phyloP scores from a whole-genome alignment of 2,888 invertebrate genomes.

The Thera obeliscata region DNA sequence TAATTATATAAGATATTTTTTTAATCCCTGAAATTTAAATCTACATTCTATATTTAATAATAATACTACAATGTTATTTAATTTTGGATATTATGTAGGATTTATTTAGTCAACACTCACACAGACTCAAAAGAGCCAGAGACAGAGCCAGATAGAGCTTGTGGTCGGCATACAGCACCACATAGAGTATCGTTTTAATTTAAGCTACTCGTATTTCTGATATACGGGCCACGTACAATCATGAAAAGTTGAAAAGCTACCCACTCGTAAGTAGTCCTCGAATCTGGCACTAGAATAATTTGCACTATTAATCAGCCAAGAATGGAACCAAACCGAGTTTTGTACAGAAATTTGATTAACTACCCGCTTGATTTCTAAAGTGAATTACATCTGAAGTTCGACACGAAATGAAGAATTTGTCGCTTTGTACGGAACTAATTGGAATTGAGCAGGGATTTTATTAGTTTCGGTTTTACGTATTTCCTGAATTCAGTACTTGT shows the following conservation, averaged over 20 bases:
- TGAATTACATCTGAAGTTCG: constrained; percentile 39
- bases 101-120: too few species aligned
- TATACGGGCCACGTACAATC: background rate
- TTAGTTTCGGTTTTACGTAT: background rate
- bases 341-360: constrained; percentile 44
- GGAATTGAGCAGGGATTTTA: background rate
- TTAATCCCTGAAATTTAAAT: too few species aligned
- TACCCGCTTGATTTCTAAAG: constrained; percentile 41
- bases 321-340: constrained; percentile 43
- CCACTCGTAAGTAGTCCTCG: constrained; percentile 1
- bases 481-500: too few species aligned
- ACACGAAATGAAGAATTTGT: constrained; percentile 31
- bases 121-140: too few species aligned
- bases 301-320: constrained; percentile 37
- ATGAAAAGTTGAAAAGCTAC: background rate
- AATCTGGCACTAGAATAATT: constrained; percentile 35
- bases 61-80: too few species aligned
- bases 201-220: background rate
- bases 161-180: too few species aligned
- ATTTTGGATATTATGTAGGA: too few species aligned
- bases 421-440: constrained; percentile 31
- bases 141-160: too few species aligned
- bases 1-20: too few species aligned
- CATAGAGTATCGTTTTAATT: too few species aligned
- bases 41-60: too few species aligned